These are phyloP conservation scores for Parazoanthus atlanticus DNA, from an alignment of 92 coral and sea anemone genomes.

Conservation along the genomic window DNA sequence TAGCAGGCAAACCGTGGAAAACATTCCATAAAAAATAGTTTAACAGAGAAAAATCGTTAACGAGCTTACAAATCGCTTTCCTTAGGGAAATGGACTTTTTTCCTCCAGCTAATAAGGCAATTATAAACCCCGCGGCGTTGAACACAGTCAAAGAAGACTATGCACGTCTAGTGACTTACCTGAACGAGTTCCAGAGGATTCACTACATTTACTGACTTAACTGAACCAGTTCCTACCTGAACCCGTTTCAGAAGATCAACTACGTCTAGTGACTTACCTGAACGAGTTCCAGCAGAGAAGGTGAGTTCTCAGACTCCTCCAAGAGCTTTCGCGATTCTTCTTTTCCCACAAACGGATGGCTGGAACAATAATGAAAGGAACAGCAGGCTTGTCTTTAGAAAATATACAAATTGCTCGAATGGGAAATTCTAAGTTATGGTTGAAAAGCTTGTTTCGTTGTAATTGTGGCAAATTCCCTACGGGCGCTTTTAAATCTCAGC, in stretches of 20 bases:
- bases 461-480: neutral
- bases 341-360: conserved; percentile 29
- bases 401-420: neutral
- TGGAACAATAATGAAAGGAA: neutral
- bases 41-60: too few relatives aligned
- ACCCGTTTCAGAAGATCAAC: neutral
- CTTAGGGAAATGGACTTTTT: too few relatives aligned
- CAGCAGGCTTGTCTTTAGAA: neutral
- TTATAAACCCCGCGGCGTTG: too few relatives aligned
- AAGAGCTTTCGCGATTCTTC: conserved; percentile 51
- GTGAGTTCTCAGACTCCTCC: conserved; percentile 70
- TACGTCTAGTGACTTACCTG: neutral
- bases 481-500: neutral
- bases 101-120: too few relatives aligned
- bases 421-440: neutral
- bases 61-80: too few relatives aligned
- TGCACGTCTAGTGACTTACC: neutral
- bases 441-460: neutral
- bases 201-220: neutral
- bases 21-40: too few relatives aligned
- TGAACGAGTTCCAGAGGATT: neutral
- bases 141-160: neutral
- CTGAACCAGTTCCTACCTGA: neutral
- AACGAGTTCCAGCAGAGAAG: conserved; percentile 74
- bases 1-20: too few relatives aligned